Conservation (phyloP, 2,888 invertebrate species). For the Cryptus viduatorius region DNA sequence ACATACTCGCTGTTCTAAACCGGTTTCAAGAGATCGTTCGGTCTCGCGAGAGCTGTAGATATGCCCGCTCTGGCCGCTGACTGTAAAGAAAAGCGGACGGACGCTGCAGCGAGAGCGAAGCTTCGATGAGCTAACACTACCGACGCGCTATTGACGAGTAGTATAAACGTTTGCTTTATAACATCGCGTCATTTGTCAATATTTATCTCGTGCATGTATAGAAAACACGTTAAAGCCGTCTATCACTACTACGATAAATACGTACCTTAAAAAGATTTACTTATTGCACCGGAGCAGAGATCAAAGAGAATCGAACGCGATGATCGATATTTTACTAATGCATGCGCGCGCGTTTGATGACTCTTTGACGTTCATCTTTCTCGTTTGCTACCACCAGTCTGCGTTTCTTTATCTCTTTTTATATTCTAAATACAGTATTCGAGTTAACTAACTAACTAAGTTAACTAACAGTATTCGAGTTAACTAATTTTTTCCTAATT, state of each 20-base stretch:
- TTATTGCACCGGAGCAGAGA: conserved; percentile 23
- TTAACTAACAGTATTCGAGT: not conserved
- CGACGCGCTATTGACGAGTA: conserved; percentile 22
- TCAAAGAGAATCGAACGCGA: conserved; percentile 34
- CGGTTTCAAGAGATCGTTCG: conserved; percentile 64
- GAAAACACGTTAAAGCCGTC: conserved; percentile 5
- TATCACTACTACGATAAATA: conserved; percentile 25
- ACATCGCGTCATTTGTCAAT: conserved; percentile 44
- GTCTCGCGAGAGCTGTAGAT: conserved; percentile 45
- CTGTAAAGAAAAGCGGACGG: conserved; percentile 41
- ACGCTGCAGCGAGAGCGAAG: conserved; percentile 7
- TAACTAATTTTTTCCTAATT: not conserved
- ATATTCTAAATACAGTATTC: not conserved
- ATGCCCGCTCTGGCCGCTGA: conserved; percentile 16
- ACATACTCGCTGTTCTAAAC: conserved; percentile 46
- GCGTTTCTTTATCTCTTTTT: too few relatives aligned
- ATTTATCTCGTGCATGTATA: conserved; percentile 44
- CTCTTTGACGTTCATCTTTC: too few relatives aligned
- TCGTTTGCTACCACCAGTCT: too few relatives aligned
- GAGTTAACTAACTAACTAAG: not conserved
- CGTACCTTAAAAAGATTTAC: conserved; percentile 16
- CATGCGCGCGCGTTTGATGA: not conserved
- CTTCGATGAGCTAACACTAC: conserved; percentile 39
- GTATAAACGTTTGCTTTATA: conserved; percentile 20
- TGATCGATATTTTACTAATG: conserved; percentile 39